Percentiles rank a stretch among this genome's conserved stretches.
These are phyloP conservation scores for Coboldia fuscipes DNA, from an alignment of 1,140 invertebrate genomes.

Conservation along the genomic window DNA sequence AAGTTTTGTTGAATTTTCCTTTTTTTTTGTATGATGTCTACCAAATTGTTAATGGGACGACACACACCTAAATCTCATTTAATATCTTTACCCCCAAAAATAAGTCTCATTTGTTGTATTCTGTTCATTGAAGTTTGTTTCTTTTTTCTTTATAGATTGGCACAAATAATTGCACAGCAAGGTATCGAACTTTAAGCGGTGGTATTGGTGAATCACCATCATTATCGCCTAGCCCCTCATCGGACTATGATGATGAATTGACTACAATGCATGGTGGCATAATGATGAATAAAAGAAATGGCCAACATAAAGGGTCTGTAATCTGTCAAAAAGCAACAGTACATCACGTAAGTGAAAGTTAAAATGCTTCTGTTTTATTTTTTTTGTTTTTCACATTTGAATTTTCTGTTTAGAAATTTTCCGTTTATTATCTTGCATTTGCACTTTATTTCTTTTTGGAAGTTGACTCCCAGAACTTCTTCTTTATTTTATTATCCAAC, in stretches of 20 bases:
- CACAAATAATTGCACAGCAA: constrained; percentile 21
- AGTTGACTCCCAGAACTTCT: no score
- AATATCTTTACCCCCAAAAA: constrained; percentile 2
- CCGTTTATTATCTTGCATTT: no score
- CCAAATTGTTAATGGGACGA: background rate
- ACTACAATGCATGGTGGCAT: constrained; percentile 11
- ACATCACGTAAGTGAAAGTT: constrained; percentile 23
- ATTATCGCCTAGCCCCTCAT: constrained; percentile 20
- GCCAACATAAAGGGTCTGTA: constrained; percentile 19
- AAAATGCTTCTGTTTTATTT: no score
- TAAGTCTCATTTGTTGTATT: constrained; percentile 6
- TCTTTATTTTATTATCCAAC: no score
- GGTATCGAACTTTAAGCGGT: constrained; percentile 19
- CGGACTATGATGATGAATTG: constrained; percentile 22
- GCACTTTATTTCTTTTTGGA: no score
- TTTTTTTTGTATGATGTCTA: background rate
- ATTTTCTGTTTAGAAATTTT: no score
- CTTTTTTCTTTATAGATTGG: constrained; percentile 12
- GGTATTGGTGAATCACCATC: constrained; percentile 20
- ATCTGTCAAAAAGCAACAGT: constrained; percentile 22
- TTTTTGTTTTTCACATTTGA: no score
- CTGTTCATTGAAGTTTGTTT: background rate
- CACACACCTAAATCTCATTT: background rate
- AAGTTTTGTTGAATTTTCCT: no score
- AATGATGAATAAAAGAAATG: constrained; percentile 20